Base-by-base conservation (phyloP, 2,888 invertebrate genomes). In the Stenchaetothrips biformis region DNA sequence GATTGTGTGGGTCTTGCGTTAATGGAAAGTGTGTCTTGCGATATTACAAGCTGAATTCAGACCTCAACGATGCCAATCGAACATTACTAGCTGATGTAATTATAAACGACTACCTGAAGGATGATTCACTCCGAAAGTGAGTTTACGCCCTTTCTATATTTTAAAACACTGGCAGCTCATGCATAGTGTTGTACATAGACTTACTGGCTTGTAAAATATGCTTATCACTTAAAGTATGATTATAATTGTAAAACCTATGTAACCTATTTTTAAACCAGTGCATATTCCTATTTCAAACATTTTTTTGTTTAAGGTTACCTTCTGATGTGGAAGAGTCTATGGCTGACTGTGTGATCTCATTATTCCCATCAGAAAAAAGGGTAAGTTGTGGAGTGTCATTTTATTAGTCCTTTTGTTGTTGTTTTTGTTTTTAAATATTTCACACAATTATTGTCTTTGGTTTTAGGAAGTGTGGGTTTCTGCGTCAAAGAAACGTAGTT, bases 11-110 rank as follows among this genome's bases (percentile, higher is more conserved):
- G 8, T 62, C 62, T 18, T 62, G 62, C 18, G 62, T 62, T 18
- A 62, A 62, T 62, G 62, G 62, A 62, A 62, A 62, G 62, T 62
- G 62, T 62, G 62, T 62, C 13, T 6, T 62, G 62, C 62, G 62
- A 18, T 62, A 62, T 18, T 62, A 62, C 62, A 62, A 62, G 62
- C 62, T 62, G 18, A 62, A 62, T 18, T 62, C 62, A 62, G 62
- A 62, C 62, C 18, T 62, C 8, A 62, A 62, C 18, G 62, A 62
- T 62, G 62, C 13, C 13, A 62, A 62, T 62, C 62, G 62, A 16
- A 62, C 8, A 6, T 18, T 62, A 9, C 62, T 62, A 16, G 62
- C 62, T 6, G 18, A 62, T 62, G 62, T 62, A 6, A 62, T 62
- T 16, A 6, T 62, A 18, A 62, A 62, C 18, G 62, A 62, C 18